phyloP scores from a whole-genome alignment of 2,888 invertebrate species.

The Mimachlamys varia region DNA sequence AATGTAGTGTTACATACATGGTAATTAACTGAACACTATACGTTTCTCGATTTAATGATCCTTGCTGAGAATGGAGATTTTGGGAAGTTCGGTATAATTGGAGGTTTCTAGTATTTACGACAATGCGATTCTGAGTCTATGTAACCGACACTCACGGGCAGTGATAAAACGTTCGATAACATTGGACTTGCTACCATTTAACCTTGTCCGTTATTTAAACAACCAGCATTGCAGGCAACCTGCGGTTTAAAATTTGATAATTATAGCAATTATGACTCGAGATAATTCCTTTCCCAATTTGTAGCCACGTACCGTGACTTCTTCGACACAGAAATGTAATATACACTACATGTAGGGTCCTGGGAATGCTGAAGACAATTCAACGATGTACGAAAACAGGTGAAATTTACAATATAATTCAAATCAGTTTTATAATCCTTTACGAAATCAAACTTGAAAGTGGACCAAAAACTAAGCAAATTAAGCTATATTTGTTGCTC shows the following conservation, averaged over 20 bases:
- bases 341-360: neutral
- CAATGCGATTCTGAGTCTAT: neutral
- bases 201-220: conserved; percentile 11
- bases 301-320: conserved; percentile 1
- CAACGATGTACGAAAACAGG: neutral
- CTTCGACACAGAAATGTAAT: neutral
- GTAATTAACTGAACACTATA: neutral
- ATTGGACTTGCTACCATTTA: neutral
- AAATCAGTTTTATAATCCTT: no score
- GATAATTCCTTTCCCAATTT: conserved; percentile 6
- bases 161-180: neutral
- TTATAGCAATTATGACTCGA: neutral
- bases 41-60: neutral
- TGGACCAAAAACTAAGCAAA: neutral
- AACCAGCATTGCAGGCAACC: neutral
- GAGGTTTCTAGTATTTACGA: neutral
- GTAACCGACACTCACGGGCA: neutral
- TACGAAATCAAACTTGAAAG: neutral
- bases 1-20: neutral
- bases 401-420: no score
- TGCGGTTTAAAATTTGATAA: conserved; percentile 16
- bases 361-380: neutral
- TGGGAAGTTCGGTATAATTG: neutral
- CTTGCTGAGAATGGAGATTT: neutral
- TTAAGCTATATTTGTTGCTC: neutral